phyloP scores from a whole-genome alignment of 2,888 invertebrate genomes.

The Zaprionus lineosus region DNA sequence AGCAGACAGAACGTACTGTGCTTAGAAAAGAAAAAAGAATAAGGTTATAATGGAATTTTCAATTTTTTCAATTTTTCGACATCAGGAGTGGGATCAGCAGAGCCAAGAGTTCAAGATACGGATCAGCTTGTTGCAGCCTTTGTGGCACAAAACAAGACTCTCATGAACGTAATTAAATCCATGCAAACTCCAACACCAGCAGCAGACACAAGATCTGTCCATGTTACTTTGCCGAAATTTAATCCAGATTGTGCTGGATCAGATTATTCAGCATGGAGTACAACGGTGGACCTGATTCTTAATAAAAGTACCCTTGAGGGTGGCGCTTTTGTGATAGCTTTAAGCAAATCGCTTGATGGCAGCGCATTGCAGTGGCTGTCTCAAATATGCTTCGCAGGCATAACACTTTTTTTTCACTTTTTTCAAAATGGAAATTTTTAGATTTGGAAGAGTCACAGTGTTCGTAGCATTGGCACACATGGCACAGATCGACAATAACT shows the following conservation, averaged over 20 bases:
- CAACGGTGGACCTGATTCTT: background rate
- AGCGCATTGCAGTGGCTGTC: background rate
- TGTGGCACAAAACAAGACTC: background rate
- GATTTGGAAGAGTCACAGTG: background rate
- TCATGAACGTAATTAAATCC: slow-evolving; percentile 4
- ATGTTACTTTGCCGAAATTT: slow-evolving; percentile 3
- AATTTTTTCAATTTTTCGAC: too few relatives aligned
- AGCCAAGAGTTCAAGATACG: background rate
- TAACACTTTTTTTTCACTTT: background rate
- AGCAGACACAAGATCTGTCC: slow-evolving; percentile 1
- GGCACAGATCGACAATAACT: slow-evolving; percentile 2
- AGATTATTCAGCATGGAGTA: background rate
- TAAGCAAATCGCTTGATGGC: background rate
- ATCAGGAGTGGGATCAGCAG: too few relatives aligned
- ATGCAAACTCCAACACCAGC: slow-evolving; percentile 2
- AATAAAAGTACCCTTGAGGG: background rate
- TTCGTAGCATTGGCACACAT: background rate
- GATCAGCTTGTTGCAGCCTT: background rate
- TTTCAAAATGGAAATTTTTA: background rate
- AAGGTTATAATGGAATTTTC: too few relatives aligned
- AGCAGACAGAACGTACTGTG: too few relatives aligned
- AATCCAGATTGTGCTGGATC: background rate
- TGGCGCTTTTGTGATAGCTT: background rate
- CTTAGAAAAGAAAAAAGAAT: too few relatives aligned
- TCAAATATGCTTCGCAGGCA: background rate